Evolutionary conservation across 2,888 invertebrate genomes (phyloP).

Genomic region (Colletes collaris): DNA sequence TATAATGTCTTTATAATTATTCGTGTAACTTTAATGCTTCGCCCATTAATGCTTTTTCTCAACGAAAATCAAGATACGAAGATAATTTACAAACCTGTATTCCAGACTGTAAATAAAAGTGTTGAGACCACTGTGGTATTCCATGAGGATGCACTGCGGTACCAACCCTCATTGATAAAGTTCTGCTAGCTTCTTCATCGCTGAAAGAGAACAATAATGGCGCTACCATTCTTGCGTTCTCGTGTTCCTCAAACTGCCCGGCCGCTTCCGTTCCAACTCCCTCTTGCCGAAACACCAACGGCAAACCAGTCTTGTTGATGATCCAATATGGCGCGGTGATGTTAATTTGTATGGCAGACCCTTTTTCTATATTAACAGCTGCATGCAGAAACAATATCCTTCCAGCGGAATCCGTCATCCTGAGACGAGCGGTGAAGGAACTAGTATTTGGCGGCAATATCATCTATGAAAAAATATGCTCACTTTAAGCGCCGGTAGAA

Average conservation of each 20-base stretch:
- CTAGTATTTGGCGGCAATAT: slow-evolving; percentile 79
- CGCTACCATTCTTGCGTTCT: slow-evolving; percentile 95
- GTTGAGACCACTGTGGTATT: slow-evolving; percentile 91
- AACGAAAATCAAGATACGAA: too few species aligned
- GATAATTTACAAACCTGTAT: slow-evolving; percentile 86
- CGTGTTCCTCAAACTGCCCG: slow-evolving; percentile 97
- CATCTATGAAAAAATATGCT: slow-evolving; percentile 64
- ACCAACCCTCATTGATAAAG: slow-evolving; percentile 91
- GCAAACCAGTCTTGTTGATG: slow-evolving; percentile 97
- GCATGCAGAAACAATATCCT: slow-evolving; percentile 91
- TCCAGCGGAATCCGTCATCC: slow-evolving; percentile 89
- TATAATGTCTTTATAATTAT: too few species aligned
- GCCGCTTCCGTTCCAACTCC: slow-evolving; percentile 90
- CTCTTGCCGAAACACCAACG: slow-evolving; percentile 97
- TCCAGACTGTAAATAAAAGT: slow-evolving; percentile 93
- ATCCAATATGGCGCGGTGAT: slow-evolving; percentile 97
- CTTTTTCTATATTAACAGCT: slow-evolving; percentile 85
- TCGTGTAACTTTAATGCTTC: too few species aligned
- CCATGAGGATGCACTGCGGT: slow-evolving; percentile 85
- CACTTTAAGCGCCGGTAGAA: neutral
- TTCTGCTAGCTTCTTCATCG: slow-evolving; percentile 93
- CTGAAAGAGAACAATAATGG: slow-evolving; percentile 97
- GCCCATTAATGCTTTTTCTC: too few species aligned
- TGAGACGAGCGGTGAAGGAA: slow-evolving; percentile 88
- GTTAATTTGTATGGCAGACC: slow-evolving; percentile 87